Evolutionary conservation across 2,888 invertebrate species (phyloP).

Genomic region (Melanostoma mellinum): DNA sequence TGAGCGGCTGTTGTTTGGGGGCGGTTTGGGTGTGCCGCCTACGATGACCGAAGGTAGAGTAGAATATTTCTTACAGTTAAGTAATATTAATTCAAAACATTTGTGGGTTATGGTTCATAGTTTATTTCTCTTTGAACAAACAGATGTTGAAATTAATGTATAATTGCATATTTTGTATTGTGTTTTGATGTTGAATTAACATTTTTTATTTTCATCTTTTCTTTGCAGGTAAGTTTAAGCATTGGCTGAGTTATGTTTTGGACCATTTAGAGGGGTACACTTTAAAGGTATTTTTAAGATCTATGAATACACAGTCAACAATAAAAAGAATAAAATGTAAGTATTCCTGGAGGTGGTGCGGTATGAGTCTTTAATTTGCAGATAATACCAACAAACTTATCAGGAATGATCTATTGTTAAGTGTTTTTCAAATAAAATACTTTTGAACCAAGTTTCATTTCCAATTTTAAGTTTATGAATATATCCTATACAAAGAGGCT

Average conservation of each 20-base stretch:
- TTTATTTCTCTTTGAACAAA: not conserved
- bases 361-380: too few species aligned
- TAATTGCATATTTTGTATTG: conserved; percentile 14
- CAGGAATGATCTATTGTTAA: too few species aligned
- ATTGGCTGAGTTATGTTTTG: not conserved
- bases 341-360: too few species aligned
- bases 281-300: conserved; percentile 6
- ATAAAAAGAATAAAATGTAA: too few species aligned
- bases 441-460: too few species aligned
- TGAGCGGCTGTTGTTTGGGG: not conserved
- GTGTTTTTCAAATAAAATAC: too few species aligned
- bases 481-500: too few species aligned
- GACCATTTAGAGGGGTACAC: not conserved
- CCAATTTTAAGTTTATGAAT: too few species aligned
- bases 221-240: conserved; percentile 61
- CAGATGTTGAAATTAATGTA: conserved; percentile 16
- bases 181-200: conserved; percentile 44
- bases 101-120: conserved; percentile 57
- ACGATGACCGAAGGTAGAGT: too few species aligned
- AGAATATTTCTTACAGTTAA: too few species aligned
- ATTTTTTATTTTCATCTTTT: conserved; percentile 28
- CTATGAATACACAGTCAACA: too few species aligned
- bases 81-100: not conserved
- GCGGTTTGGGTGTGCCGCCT: not conserved
- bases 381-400: too few species aligned